These are phyloP conservation scores for Drosophila watanabei DNA, from an alignment of 1,140 invertebrate species.

Conservation along the genomic window DNA sequence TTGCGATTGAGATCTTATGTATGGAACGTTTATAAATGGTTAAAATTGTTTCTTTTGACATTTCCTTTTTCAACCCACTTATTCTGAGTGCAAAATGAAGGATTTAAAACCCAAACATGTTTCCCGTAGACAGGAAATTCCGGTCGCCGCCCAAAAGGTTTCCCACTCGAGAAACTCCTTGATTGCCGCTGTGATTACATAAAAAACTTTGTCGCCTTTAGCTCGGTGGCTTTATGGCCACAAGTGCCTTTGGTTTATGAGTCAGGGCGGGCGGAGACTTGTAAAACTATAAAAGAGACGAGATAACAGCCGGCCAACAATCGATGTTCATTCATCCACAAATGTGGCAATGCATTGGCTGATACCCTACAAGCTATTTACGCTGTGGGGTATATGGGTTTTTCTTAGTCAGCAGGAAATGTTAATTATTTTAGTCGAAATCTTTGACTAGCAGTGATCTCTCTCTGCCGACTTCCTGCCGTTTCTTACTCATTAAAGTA, in stretches of 20 bases:
- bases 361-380: slow-evolving; percentile 39
- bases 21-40: too few species aligned
- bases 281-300: slow-evolving; percentile 15
- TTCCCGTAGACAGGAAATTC: slow-evolving; percentile 20
- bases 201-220: slow-evolving; percentile 5
- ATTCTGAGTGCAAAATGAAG: slow-evolving; percentile 1
- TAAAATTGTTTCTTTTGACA: too few species aligned
- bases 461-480: too few species aligned
- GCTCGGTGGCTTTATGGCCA: slow-evolving; percentile 8
- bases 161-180: background rate
- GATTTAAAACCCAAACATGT: background rate
- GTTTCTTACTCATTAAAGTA: too few species aligned
- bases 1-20: background rate
- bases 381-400: background rate
- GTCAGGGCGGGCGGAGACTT: slow-evolving; percentile 13
- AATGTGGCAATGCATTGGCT: slow-evolving; percentile 39
- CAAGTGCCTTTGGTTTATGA: slow-evolving; percentile 44
- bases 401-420: too few species aligned
- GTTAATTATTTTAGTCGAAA: background rate
- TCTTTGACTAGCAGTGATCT: too few species aligned
- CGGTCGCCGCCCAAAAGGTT: slow-evolving; percentile 7
- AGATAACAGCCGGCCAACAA: slow-evolving; percentile 37
- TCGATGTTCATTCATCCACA: slow-evolving; percentile 62
- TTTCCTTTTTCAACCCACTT: too few species aligned
- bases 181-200: slow-evolving; percentile 2